phyloP scores from a whole-genome alignment of 92 coral and sea anemone genomes.

The Porites rus region DNA sequence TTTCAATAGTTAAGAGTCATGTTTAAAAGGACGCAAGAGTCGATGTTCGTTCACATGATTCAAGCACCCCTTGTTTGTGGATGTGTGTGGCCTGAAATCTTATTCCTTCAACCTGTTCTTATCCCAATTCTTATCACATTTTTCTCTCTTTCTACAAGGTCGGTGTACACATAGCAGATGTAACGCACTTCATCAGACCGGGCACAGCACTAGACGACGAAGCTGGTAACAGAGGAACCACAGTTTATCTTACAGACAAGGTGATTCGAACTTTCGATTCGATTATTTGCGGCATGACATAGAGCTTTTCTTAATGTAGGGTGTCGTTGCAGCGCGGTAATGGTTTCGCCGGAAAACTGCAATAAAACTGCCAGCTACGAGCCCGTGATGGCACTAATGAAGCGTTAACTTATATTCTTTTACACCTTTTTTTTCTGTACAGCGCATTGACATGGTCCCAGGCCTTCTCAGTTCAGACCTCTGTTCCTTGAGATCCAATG shows the following conservation, averaged over 20 bases:
- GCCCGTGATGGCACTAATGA: neutral
- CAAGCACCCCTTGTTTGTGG: no score
- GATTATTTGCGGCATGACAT: neutral
- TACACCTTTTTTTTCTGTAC: conserved; percentile 1
- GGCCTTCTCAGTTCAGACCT: conserved; percentile 90
- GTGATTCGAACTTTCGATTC: conserved; percentile 29
- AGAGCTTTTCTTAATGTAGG: neutral
- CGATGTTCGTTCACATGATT: no score
- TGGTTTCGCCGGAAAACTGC: neutral
- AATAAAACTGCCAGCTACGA: neutral
- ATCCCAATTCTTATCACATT: neutral
- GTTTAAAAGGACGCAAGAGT: no score
- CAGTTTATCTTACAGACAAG: conserved; percentile 96
- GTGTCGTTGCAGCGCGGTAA: no score
- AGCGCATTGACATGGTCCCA: conserved; percentile 99
- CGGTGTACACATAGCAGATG: conserved; percentile 99
- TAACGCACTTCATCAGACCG: conserved; percentile 94
- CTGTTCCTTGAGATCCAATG: conserved; percentile 92
- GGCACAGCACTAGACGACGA: conserved; percentile 96
- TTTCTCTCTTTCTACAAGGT: conserved; percentile 56
- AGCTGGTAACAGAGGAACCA: conserved; percentile 92
- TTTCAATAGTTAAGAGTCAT: no score
- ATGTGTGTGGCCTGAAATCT: neutral
- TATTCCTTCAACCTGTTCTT: neutral
- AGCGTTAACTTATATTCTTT: neutral